Evolutionary conservation across 1,140 invertebrate species (phyloP), one percentile per base, ranked within the genome.

Genomic region (Drosophila simulans): DNA sequence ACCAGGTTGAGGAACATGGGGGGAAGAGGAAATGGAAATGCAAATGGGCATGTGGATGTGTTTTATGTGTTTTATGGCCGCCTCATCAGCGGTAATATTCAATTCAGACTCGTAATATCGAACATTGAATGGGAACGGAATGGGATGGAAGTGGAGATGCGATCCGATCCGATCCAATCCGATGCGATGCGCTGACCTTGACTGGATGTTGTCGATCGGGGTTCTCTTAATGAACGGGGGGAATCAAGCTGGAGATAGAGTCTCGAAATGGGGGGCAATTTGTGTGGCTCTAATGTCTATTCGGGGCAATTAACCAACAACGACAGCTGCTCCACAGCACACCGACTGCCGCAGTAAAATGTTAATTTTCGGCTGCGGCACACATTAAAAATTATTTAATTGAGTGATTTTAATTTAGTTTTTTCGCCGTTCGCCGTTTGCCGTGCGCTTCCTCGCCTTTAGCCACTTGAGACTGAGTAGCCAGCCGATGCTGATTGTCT

Each of bases 351-450:
- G 45, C 39, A 43, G 46, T 37, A 46, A 45, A 53, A 46, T 65
- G 39, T 37, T 40, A 68, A 69, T 69, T 54, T 69, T 60, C 25
- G 53, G 37, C 53, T 25, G 35, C 20, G 27, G 49, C 51, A 54
- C 77, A 72, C 82, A 86, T 83, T 86, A 88, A 86, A 88, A 86
- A 86, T 88, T 88, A 88, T 88, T 88, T 88, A 89, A 88, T 88
- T 88, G 80, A 88, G 84, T 88, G 79, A 83, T 86, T 86, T 86
- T 86, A 88, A 88, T 83, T 86, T 79, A 43, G 55, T 62, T 80
- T 68, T 73, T 31, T 31, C 7, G 27, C 5, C 5, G 72, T 63
- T 42, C 17, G 27, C 45, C 45, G 45, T 48, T 34, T 20, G 31
- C 54, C 3, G 22, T 31, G 37, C 42, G 46, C 46, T 37, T 31